Percentiles rank a stretch among this genome's conserved stretches.
phyloP scores from a whole-genome alignment of 2,113 vertebrate genomes.

The Saiga tatarica region DNA sequence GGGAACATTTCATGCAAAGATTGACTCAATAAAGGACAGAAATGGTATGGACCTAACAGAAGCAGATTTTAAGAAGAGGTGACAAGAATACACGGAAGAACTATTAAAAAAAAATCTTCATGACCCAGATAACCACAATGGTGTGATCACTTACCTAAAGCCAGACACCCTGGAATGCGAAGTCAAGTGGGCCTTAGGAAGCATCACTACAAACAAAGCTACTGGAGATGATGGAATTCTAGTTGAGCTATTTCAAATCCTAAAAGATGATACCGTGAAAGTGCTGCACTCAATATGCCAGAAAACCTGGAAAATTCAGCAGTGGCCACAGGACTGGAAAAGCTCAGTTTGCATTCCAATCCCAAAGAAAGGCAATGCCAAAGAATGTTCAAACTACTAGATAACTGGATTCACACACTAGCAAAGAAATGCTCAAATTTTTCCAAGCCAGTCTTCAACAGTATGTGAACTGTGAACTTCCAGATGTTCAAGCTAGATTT shows the following conservation, averaged over 20 bases:
- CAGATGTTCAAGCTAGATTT: not conserved
- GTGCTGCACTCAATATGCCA: not conserved
- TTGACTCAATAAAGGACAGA: not conserved
- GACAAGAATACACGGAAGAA: not conserved
- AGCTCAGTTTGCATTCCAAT: not conserved
- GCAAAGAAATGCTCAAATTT: not conserved
- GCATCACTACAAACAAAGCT: not conserved
- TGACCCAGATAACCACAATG: not conserved
- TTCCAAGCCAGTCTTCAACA: not conserved
- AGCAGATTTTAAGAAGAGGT: not conserved
- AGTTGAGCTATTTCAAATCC: not conserved
- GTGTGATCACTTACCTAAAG: not conserved
- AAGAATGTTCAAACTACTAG: not conserved
- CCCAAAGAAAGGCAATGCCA: not conserved
- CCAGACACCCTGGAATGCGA: not conserved
- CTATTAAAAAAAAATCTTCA: not conserved
- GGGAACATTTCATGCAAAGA: not conserved
- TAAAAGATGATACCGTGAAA: not conserved
- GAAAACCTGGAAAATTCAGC: not conserved
- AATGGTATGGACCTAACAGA: not conserved
- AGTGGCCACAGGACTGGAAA: not conserved
- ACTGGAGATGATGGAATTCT: not conserved
- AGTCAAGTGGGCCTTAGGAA: not conserved
- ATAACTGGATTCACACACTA: not conserved
- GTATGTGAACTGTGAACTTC: not conserved